These are phyloP conservation scores for Labeo rohita DNA, from an alignment of 2,113 vertebrate genomes.

Conservation along the genomic window DNA sequence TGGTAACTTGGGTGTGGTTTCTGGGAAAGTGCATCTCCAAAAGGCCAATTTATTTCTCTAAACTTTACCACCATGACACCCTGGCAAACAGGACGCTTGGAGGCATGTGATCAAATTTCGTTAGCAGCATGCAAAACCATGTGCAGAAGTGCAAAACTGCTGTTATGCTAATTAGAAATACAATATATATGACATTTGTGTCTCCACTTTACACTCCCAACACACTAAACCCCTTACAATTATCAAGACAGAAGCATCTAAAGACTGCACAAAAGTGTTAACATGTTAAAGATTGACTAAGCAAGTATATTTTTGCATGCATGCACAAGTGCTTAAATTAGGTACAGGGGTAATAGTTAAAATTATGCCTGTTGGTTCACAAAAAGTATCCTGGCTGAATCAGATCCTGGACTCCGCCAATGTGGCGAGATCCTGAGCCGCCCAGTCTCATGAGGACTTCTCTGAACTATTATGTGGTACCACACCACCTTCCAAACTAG, in stretches of 20 bases:
- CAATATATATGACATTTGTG: not conserved
- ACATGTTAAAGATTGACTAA: not conserved
- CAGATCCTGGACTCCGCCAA: slow-evolving; percentile 51
- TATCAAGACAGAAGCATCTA: not conserved
- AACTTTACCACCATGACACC: not conserved
- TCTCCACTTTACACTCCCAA: not conserved
- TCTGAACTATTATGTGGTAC: slow-evolving; percentile 40
- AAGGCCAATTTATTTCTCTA: not conserved
- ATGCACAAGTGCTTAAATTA: not conserved
- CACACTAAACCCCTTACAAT: not conserved
- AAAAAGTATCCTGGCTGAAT: slow-evolving; percentile 46
- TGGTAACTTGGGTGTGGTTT: slow-evolving; percentile 13
- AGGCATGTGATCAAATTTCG: not conserved
- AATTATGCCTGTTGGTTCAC: not conserved
- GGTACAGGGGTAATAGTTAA: not conserved
- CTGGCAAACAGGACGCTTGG: not conserved
- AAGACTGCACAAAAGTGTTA: not conserved
- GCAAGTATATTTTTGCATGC: not conserved
- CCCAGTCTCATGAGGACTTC: slow-evolving; percentile 55
- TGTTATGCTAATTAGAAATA: not conserved
- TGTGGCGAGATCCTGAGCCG: slow-evolving; percentile 54
- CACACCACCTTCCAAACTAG: slow-evolving; percentile 48
- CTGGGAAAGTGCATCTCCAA: not conserved
- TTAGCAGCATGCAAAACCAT: not conserved
- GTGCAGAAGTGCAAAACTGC: not conserved